A percentile compares a stretch with the other conserved stretches of the same genome.
Conservation (phyloP, 2,113 vertebrate genomes). For the Amblyopsis rosae region DNA sequence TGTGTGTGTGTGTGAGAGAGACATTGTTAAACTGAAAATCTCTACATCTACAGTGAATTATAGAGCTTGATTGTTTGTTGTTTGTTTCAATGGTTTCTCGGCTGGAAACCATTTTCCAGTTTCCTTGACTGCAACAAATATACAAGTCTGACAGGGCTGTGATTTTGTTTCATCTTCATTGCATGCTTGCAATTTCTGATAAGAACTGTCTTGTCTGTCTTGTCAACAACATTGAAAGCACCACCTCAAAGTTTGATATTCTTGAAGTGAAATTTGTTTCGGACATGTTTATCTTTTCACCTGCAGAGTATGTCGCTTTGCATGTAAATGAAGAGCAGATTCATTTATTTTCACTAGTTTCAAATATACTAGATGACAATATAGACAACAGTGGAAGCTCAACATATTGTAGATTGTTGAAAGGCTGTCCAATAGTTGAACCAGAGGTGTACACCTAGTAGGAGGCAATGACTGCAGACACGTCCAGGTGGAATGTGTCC, state of each 20-base stretch:
- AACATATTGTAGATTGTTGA: too few relatives aligned
- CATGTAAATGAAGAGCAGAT: neutral
- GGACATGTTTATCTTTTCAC: neutral
- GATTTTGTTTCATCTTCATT: constrained; percentile 18
- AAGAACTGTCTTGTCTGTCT: constrained; percentile 26
- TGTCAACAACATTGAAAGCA: neutral
- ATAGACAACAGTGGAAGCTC: too few relatives aligned
- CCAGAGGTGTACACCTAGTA: too few relatives aligned
- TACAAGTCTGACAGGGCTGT: constrained; percentile 21
- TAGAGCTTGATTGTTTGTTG: constrained; percentile 1
- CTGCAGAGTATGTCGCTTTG: neutral
- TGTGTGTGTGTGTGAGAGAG: neutral
- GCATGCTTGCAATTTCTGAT: neutral
- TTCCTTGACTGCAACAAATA: constrained; percentile 10
- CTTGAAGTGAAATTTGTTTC: neutral
- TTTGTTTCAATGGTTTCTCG: neutral
- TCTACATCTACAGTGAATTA: constrained; percentile 13
- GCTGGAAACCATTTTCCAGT: neutral
- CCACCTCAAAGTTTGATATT: neutral
- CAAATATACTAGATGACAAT: too few relatives aligned
- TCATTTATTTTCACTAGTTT: neutral
- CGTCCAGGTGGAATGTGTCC: too few relatives aligned
- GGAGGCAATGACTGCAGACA: too few relatives aligned
- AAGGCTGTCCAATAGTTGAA: too few relatives aligned
- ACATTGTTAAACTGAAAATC: neutral